Evolutionary conservation across 2,113 vertebrate genomes (phyloP).

Genomic region (Xenus cinereus): DNA sequence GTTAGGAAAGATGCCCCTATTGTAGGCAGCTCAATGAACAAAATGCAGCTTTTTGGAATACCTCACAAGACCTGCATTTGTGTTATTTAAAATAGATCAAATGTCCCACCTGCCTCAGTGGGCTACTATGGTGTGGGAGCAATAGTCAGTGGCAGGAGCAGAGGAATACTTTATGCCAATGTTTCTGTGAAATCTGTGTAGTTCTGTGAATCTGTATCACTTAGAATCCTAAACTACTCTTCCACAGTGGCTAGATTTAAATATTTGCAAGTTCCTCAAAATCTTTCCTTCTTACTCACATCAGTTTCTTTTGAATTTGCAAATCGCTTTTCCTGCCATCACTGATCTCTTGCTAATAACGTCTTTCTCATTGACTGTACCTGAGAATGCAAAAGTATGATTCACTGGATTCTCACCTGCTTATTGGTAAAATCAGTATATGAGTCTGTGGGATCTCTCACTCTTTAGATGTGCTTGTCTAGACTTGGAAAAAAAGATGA

Average conservation of each 20-base stretch:
- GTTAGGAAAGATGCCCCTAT: background rate
- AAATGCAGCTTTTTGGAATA: background rate
- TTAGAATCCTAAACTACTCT: background rate
- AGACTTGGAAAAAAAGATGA: background rate
- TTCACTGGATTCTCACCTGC: background rate
- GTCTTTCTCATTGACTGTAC: background rate
- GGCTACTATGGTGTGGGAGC: background rate
- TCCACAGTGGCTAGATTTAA: background rate
- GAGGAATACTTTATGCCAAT: background rate
- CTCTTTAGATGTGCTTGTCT: background rate
- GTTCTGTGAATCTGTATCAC: background rate
- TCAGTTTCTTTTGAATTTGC: background rate
- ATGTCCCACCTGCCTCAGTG: background rate
- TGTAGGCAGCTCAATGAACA: background rate
- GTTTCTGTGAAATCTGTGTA: background rate
- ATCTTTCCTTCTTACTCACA: background rate
- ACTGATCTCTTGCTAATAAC: background rate
- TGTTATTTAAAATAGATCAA: background rate
- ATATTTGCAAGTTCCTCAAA: background rate
- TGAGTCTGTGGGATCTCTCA: background rate
- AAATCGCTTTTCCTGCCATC: background rate
- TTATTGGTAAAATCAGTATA: background rate
- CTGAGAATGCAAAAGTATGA: background rate
- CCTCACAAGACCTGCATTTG: background rate
- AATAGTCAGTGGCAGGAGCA: background rate